Percentiles rank a stretch among this genome's conserved stretches.
Conservation (phyloP, 2,113 vertebrate species). For the Oncorhynchus clarkii region DNA sequence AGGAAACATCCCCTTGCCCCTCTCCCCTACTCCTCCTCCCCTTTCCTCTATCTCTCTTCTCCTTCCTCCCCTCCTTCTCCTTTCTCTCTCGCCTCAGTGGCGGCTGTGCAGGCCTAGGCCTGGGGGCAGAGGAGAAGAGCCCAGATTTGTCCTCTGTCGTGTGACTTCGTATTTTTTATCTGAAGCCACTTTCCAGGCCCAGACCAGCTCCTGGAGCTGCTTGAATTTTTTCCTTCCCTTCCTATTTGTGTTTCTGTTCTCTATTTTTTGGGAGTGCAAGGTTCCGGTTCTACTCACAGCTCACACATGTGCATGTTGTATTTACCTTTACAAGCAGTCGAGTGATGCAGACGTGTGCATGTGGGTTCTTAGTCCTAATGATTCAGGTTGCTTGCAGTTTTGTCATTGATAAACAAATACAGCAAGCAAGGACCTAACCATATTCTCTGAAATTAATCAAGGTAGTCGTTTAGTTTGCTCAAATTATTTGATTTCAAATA, state of each 20-base stretch:
- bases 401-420: constrained; percentile 46
- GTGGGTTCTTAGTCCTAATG: constrained; percentile 20
- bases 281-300: constrained; percentile 40
- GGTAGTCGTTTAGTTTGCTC: too few relatives aligned
- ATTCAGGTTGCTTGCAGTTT: constrained; percentile 35
- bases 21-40: too few relatives aligned
- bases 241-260: constrained; percentile 16
- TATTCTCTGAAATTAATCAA: neutral
- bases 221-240: constrained; percentile 23
- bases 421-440: constrained; percentile 1
- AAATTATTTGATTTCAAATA: too few relatives aligned
- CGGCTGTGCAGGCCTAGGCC: constrained; percentile 75
- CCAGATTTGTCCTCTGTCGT: constrained; percentile 77
- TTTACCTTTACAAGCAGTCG: constrained; percentile 44
- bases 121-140: constrained; percentile 70
- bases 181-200: constrained; percentile 74
- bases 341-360: constrained; percentile 32
- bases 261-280: constrained; percentile 27
- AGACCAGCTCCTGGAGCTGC: constrained; percentile 50
- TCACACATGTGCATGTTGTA: constrained; percentile 32
- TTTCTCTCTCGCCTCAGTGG: constrained; percentile 16
- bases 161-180: constrained; percentile 91
- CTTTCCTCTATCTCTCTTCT: constrained; percentile 1
- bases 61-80: constrained; percentile 32
- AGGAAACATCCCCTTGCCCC: too few relatives aligned